These are phyloP conservation scores for Diplodus puntazzo DNA, from an alignment of 2,797 vertebrate species.

Conservation along the genomic window DNA sequence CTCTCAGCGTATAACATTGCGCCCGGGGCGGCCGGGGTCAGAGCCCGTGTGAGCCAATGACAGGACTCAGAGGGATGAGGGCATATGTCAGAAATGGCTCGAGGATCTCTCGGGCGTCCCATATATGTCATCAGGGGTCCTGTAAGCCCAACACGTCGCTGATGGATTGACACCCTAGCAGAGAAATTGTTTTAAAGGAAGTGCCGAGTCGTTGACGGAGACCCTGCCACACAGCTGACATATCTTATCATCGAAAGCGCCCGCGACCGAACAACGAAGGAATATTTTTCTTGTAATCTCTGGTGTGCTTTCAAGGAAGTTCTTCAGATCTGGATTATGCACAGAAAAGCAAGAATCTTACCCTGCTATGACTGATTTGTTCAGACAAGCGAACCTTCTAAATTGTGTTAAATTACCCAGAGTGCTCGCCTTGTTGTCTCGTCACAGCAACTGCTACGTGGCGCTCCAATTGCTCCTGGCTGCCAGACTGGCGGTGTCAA, in stretches of 20 bases:
- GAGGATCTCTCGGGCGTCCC: slow-evolving; percentile 71
- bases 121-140: slow-evolving; percentile 75
- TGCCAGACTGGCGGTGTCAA: slow-evolving; percentile 72
- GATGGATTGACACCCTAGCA: slow-evolving; percentile 72
- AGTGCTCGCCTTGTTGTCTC: slow-evolving; percentile 71
- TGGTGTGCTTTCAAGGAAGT: slow-evolving; percentile 14
- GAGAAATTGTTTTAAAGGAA: slow-evolving; percentile 76
- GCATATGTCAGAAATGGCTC: slow-evolving; percentile 63
- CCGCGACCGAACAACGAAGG: slow-evolving; percentile 25
- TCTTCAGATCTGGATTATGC: slow-evolving; percentile 35
- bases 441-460: slow-evolving; percentile 73
- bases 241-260: slow-evolving; percentile 52
- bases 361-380: slow-evolving; percentile 54
- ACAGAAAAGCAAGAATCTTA: slow-evolving; percentile 14
- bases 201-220: slow-evolving; percentile 74
- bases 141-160: slow-evolving; percentile 70
- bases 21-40: slow-evolving; percentile 46
- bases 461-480: slow-evolving; percentile 76
- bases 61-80: slow-evolving; percentile 70
- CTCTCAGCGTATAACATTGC: slow-evolving; percentile 31
- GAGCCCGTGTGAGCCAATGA: slow-evolving; percentile 62
- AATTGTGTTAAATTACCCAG: slow-evolving; percentile 75
- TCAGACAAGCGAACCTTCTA: slow-evolving; percentile 56
- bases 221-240: slow-evolving; percentile 59
- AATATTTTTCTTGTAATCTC: slow-evolving; percentile 3